Evolutionary conservation across 2,888 invertebrate species (phyloP), one percentile per base, ranked within the genome.

Genomic region (Leptopilina myrica): DNA sequence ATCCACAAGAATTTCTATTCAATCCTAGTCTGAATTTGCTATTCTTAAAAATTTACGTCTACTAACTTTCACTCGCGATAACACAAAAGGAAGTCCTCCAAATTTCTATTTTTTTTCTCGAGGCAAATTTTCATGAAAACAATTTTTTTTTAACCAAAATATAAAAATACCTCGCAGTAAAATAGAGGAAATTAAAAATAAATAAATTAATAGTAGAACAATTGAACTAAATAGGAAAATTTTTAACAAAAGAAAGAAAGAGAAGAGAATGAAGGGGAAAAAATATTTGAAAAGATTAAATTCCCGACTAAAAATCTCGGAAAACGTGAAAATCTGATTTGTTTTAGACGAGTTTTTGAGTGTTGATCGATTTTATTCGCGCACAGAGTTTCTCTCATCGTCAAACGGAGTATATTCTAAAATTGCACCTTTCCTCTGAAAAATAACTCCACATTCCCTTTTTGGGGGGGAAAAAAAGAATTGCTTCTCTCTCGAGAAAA

Each of bases 311-410:
- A 73, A 69, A 73, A 11, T 56, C 11, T 9, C 49, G 11, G 1
- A 49, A 49, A 49, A 59, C 62, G 56, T 64, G 64, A 79, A 77
- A 79, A 46, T 20, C 14, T 9, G 46, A n/a, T 78, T 73, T 69
- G 15, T 14, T 20, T 62, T 20, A 20, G 62, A 49, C 49, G 11
- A 0, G 9, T 33, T 62, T 62, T 20, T 62, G 15, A 62, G 62
- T 49, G 15, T 46, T 49, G n/a, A 69, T 15, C 62, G 62, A 15
- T 53, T 64, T 56, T 53, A 14, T 56, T 73, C 56, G 56, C 56
- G 33, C 73, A 73, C 56, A n/a, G 7, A 73, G 49, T 69, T 26
- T 49, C 49, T 53, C 73, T 53, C 73, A 56, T 33, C 56, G n/a
- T 15, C 73, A 73, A 20, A 49, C 69, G 49, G 69, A 69, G 53